Evolutionary conservation across 2,113 vertebrate genomes (phyloP).

Genomic region (Sphyrna mokarran): DNA sequence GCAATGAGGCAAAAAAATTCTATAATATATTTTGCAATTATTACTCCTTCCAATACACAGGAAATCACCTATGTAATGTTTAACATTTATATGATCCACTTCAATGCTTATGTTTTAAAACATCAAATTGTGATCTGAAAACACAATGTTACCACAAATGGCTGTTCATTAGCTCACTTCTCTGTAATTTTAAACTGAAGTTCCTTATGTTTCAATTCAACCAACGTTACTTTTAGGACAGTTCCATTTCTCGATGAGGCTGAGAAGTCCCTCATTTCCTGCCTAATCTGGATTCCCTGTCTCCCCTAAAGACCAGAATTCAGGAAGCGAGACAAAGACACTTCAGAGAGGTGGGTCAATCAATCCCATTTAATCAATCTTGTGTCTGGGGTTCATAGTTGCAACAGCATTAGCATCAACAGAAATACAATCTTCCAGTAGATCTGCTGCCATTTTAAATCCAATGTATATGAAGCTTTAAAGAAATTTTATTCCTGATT

Average conservation of each 20-base stretch:
- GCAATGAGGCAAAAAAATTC: not conserved
- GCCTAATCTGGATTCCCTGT: not conserved
- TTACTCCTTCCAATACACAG: not conserved
- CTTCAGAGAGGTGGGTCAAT: not conserved
- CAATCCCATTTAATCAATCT: not conserved
- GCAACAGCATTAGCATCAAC: not conserved
- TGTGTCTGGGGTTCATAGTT: not conserved
- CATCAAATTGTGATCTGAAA: no score
- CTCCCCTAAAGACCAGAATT: not conserved
- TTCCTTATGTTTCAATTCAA: not conserved
- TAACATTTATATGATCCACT: not conserved
- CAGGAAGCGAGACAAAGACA: not conserved
- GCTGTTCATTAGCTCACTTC: not conserved
- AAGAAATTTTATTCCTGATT: not conserved
- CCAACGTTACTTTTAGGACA: not conserved
- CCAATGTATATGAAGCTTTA: not conserved
- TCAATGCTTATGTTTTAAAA: not conserved
- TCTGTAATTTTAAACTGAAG: not conserved
- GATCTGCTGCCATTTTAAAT: not conserved
- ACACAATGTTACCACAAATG: not conserved
- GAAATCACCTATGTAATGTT: no score
- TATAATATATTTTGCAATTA: not conserved
- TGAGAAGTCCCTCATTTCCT: not conserved
- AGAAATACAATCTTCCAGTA: not conserved
- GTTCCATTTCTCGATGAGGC: not conserved